Evolutionary conservation across 2,113 vertebrate genomes (phyloP).

Genomic region (Taurulus bubalis): DNA sequence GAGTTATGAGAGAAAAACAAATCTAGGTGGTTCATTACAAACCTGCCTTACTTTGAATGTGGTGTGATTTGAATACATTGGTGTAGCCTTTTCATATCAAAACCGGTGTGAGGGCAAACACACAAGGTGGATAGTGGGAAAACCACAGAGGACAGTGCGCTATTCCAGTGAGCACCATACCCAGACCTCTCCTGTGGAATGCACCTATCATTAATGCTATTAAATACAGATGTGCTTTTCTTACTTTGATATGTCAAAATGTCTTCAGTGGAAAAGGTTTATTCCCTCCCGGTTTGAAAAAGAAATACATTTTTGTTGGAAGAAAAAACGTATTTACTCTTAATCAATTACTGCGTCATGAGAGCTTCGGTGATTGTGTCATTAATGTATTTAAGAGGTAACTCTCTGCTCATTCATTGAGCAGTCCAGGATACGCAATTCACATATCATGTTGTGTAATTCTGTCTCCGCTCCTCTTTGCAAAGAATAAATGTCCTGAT

Average conservation of each 20-base stretch:
- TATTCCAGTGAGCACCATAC: too few species aligned
- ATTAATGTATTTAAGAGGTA: too few species aligned
- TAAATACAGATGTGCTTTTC: background rate
- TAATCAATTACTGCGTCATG: too few species aligned
- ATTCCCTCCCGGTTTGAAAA: background rate
- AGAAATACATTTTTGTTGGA: background rate
- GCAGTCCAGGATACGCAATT: too few species aligned
- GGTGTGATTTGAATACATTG: slow-evolving; percentile 22
- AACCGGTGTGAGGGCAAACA: slow-evolving; percentile 26
- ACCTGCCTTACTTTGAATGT: slow-evolving; percentile 26
- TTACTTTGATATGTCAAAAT: background rate
- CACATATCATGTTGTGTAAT: too few species aligned
- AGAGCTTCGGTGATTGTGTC: too few species aligned
- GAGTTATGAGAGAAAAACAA: background rate
- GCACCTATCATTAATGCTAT: background rate
- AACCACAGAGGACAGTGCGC: background rate
- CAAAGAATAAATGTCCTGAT: too few species aligned
- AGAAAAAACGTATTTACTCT: too few species aligned
- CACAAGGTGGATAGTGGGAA: background rate
- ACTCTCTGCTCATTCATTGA: too few species aligned
- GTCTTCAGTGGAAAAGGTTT: background rate
- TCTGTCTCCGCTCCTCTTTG: too few species aligned
- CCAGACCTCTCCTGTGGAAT: background rate
- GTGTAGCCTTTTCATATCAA: background rate
- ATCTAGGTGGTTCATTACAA: background rate